Conservation (phyloP, 2,113 vertebrate species). For the Labeo rohita region DNA sequence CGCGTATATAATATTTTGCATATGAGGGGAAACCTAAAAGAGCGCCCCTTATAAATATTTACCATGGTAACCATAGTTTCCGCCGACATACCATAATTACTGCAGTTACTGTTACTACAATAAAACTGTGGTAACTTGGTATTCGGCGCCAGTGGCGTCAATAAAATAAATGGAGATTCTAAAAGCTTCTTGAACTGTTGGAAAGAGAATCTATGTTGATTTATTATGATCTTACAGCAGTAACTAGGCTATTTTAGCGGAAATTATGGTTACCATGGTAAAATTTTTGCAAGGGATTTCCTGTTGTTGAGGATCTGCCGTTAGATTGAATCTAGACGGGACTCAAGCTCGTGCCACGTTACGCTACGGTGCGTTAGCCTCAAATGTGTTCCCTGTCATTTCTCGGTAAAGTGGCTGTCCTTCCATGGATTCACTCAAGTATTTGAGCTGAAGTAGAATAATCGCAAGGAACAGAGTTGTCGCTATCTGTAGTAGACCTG, state of each 20-base stretch:
- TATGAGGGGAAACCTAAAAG: neutral
- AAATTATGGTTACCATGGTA: constrained; percentile 38
- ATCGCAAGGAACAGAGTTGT: constrained; percentile 35
- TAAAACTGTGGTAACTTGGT: constrained; percentile 5
- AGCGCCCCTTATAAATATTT: constrained; percentile 12
- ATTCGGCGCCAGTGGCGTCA: neutral
- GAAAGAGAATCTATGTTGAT: neutral
- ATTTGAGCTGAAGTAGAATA: constrained; percentile 34
- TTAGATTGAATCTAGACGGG: constrained; percentile 42
- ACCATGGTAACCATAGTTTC: constrained; percentile 32
- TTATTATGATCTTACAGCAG: neutral
- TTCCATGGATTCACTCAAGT: constrained; percentile 45
- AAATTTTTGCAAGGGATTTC: constrained; percentile 28
- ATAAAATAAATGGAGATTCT: neutral
- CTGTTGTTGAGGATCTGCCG: constrained; percentile 55
- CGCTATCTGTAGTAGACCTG: neutral
- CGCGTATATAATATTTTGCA: neutral
- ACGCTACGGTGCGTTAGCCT: constrained; percentile 52
- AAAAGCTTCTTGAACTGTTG: neutral
- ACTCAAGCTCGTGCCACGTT: constrained; percentile 51
- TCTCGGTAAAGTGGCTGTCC: constrained; percentile 47
- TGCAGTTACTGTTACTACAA: neutral
- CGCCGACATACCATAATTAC: constrained; percentile 2
- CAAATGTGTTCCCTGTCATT: constrained; percentile 46
- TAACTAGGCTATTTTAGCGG: constrained; percentile 16